phyloP scores from a whole-genome alignment of 2,113 vertebrate genomes.

The Cariama cristata region DNA sequence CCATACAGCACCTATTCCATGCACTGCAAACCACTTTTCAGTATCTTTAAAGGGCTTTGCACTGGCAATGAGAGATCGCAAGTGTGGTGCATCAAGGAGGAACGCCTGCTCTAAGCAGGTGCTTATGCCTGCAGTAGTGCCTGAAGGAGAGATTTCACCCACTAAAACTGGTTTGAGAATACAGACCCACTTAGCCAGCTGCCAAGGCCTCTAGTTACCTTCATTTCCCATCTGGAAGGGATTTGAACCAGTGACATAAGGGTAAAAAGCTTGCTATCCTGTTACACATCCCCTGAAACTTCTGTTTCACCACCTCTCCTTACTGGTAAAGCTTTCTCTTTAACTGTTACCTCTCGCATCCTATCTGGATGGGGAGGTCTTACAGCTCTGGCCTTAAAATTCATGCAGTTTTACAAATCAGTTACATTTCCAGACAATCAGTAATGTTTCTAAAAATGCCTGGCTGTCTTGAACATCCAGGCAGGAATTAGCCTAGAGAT shows the following conservation, averaged over 20 bases:
- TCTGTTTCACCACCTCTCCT: background rate
- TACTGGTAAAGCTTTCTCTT: background rate
- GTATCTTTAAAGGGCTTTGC: background rate
- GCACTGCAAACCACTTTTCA: background rate
- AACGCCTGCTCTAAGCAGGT: background rate
- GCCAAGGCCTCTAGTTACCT: background rate
- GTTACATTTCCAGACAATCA: background rate
- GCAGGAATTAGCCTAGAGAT: background rate
- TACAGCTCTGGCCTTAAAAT: background rate
- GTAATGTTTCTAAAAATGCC: background rate
- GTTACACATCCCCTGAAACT: background rate
- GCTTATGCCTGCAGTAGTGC: background rate
- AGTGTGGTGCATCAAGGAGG: background rate
- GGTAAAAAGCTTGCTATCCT: background rate
- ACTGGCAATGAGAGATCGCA: background rate
- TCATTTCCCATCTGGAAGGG: background rate
- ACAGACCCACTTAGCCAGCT: background rate
- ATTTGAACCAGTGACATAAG: background rate
- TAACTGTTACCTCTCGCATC: background rate
- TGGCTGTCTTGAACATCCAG: background rate
- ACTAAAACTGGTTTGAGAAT: background rate
- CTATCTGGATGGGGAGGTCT: background rate
- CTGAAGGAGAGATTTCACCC: background rate
- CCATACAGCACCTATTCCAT: background rate
- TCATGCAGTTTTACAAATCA: background rate